Percentiles rank a stretch among this genome's conserved stretches.
Evolutionary conservation across 2,888 invertebrate species (phyloP).

Genomic region (Harpalus rufipes): DNA sequence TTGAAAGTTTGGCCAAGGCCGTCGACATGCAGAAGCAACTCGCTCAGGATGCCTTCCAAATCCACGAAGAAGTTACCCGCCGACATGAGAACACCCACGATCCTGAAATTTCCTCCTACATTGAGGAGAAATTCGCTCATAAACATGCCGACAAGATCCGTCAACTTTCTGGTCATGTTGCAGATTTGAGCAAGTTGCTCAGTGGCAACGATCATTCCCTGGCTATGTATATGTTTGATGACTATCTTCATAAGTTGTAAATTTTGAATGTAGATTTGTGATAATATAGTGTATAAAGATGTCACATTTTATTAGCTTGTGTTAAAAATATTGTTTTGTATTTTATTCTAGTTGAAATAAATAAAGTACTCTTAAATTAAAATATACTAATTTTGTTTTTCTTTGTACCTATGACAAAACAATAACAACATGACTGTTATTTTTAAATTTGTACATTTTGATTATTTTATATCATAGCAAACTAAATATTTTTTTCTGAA

Average conservation of each 20-base stretch:
- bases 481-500: slow-evolving; percentile 13
- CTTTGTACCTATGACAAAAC: slow-evolving; percentile 8
- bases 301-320: slow-evolving; percentile 57
- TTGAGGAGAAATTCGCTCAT: slow-evolving; percentile 88
- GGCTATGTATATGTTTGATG: slow-evolving; percentile 87
- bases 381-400: slow-evolving; percentile 16
- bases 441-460: no score
- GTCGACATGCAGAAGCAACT: slow-evolving; percentile 87
- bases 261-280: slow-evolving; percentile 58
- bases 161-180: slow-evolving; percentile 85
- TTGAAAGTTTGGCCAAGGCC: slow-evolving; percentile 86
- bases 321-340: slow-evolving; percentile 58
- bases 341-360: slow-evolving; percentile 65
- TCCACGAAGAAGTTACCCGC: slow-evolving; percentile 83
- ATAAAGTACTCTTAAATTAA: slow-evolving; percentile 51
- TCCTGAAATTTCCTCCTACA: slow-evolving; percentile 85
- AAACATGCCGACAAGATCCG: slow-evolving; percentile 84
- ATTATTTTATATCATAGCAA: not conserved
- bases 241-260: slow-evolving; percentile 78
- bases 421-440: no score
- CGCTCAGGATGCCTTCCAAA: slow-evolving; percentile 83
- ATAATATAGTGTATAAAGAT: slow-evolving; percentile 20
- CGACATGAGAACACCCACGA: slow-evolving; percentile 81
- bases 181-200: slow-evolving; percentile 85
- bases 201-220: slow-evolving; percentile 82